Evolutionary conservation across 1,140 invertebrate species (phyloP).

Genomic region (Dreissena polymorpha): DNA sequence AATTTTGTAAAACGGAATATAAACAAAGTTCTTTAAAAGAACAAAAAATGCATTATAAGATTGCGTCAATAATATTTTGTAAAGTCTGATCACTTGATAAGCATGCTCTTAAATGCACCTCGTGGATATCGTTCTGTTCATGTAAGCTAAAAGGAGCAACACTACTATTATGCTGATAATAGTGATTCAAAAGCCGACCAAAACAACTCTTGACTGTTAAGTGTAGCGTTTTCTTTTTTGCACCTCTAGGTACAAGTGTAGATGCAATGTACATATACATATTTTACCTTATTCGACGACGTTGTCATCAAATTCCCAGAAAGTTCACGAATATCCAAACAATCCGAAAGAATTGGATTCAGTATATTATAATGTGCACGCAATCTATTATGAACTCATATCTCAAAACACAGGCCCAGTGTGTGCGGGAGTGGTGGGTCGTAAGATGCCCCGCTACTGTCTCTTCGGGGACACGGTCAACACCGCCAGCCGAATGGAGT

Average conservation of each 20-base stretch:
- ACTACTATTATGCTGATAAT: no score
- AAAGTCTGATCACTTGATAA: no score
- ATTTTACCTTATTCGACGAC: neutral
- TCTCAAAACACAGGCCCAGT: slow-evolving; percentile 6
- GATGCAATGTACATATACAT: neutral
- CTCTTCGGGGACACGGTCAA: slow-evolving; percentile 35
- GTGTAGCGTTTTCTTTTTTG: neutral
- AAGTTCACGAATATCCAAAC: neutral
- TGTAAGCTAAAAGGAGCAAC: no score
- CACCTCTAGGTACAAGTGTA: neutral
- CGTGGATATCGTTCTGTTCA: no score
- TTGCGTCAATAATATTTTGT: no score
- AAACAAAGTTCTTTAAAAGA: no score
- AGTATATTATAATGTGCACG: neutral
- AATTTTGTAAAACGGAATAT: no score
- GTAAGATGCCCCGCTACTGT: slow-evolving; percentile 36
- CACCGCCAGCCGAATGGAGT: slow-evolving; percentile 34
- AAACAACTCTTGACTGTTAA: no score
- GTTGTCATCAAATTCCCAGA: neutral
- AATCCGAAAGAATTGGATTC: neutral
- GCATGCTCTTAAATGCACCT: no score
- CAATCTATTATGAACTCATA: neutral
- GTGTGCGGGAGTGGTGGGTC: slow-evolving; percentile 23
- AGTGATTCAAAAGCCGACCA: no score
- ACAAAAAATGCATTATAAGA: no score